A percentile compares a stretch with the other conserved stretches of the same genome.
These are phyloP conservation scores for Nezara viridula DNA, from an alignment of 2,888 invertebrate genomes.

Conservation along the genomic window DNA sequence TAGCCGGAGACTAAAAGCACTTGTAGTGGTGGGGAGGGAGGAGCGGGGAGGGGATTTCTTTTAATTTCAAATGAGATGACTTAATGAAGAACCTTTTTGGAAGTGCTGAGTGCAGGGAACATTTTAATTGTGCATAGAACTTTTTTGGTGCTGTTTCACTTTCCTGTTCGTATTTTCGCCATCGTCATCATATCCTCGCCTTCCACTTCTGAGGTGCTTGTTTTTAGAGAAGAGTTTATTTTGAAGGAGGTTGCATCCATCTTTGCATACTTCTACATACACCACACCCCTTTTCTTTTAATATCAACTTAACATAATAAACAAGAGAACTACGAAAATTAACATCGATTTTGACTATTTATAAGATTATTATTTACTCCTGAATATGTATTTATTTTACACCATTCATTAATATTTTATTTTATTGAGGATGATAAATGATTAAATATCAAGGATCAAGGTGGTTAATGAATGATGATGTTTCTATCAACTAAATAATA, in stretches of 20 bases:
- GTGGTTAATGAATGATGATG: too few species aligned
- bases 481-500: too few species aligned
- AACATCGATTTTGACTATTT: too few species aligned
- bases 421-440: too few species aligned
- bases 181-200: background rate
- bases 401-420: too few species aligned
- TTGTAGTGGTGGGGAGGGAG: background rate
- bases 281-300: too few species aligned
- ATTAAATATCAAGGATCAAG: too few species aligned
- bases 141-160: background rate
- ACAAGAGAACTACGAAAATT: too few species aligned
- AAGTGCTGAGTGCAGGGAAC: slow-evolving; percentile 1
- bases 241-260: background rate
- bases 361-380: too few species aligned
- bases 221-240: background rate
- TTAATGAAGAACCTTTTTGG: background rate
- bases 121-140: slow-evolving; percentile 37
- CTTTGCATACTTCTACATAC: background rate
- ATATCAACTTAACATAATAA: too few species aligned
- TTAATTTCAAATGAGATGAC: slow-evolving; percentile 29
- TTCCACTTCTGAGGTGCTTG: background rate
- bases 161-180: background rate
- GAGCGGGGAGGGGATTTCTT: background rate
- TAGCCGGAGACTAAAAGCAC: background rate
- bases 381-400: too few species aligned